Percentiles rank a stretch among this genome's conserved stretches.
Evolutionary conservation across 2,113 vertebrate genomes (phyloP).

Genomic region (Thymallus thymallus): DNA sequence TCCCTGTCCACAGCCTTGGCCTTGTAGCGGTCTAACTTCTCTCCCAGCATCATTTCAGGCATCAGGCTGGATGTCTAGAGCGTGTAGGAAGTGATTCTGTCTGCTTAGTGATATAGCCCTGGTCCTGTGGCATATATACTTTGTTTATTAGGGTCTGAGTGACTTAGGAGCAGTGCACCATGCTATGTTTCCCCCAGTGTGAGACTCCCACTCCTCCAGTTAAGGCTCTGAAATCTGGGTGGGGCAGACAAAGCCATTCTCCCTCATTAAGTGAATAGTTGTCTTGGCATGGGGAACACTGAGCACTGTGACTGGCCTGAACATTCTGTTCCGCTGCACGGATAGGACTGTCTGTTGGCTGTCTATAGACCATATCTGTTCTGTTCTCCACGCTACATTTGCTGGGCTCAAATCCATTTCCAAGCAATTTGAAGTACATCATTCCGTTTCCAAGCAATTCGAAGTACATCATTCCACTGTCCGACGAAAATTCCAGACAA

Average conservation of each 20-base stretch:
- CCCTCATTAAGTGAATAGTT: conserved; percentile 23
- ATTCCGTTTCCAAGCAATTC: no score
- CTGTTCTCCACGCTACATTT: not conserved
- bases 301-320: conserved; percentile 14
- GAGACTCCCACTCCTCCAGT: conserved; percentile 6
- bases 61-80: not conserved
- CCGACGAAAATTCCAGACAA: no score
- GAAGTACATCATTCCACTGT: no score
- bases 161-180: not conserved
- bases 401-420: no score
- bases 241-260: conserved; percentile 6
- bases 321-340: conserved; percentile 15
- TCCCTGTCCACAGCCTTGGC: not conserved
- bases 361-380: not conserved
- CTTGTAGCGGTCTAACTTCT: not conserved
- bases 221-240: conserved; percentile 23
- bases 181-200: not conserved
- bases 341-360: not conserved
- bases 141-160: not conserved
- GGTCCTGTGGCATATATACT: not conserved
- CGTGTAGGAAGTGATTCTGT: no score
- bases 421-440: no score
- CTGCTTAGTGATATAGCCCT: not conserved
- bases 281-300: conserved; percentile 17
- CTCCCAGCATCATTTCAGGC: not conserved